Conservation (phyloP, 2,113 vertebrate genomes). For the Pungitius pungitius region DNA sequence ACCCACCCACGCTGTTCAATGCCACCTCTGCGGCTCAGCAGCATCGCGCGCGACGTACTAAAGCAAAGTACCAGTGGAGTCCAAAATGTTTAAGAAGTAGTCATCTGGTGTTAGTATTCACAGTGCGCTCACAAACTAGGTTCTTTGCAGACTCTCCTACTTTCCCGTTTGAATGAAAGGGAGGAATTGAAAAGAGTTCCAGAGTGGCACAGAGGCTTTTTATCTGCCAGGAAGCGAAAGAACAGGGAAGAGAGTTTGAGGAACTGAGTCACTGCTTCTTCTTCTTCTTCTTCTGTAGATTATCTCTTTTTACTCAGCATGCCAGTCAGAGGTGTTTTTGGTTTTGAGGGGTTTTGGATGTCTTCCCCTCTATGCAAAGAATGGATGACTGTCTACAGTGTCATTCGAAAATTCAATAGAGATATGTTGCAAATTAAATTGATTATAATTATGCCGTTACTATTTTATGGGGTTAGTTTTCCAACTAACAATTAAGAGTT, state of each 20-base stretch:
- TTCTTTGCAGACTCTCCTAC: constrained; percentile 40
- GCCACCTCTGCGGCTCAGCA: no score
- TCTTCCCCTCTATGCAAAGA: neutral
- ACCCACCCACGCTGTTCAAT: neutral
- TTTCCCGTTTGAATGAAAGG: constrained; percentile 58
- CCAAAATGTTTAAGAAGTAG: constrained; percentile 47
- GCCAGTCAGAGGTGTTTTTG: constrained; percentile 32
- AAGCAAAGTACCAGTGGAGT: constrained; percentile 20
- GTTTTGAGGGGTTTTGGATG: neutral
- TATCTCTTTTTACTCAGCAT: constrained; percentile 34
- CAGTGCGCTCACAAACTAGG: constrained; percentile 33
- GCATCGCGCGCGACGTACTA: no score
- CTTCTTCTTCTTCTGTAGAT: constrained; percentile 26
- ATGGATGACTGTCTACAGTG: neutral
- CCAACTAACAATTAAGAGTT: neutral
- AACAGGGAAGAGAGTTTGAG: constrained; percentile 44
- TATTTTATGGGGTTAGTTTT: neutral
- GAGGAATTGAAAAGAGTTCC: constrained; percentile 59
- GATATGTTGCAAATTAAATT: neutral
- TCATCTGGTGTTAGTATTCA: constrained; percentile 65
- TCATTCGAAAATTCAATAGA: neutral
- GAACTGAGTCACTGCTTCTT: constrained; percentile 22
- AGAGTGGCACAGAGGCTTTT: constrained; percentile 52
- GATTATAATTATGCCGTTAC: neutral
- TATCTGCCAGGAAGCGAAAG: constrained; percentile 60